Conservation (phyloP, 1,140 invertebrate genomes). For the Plectus sambesii region DNA sequence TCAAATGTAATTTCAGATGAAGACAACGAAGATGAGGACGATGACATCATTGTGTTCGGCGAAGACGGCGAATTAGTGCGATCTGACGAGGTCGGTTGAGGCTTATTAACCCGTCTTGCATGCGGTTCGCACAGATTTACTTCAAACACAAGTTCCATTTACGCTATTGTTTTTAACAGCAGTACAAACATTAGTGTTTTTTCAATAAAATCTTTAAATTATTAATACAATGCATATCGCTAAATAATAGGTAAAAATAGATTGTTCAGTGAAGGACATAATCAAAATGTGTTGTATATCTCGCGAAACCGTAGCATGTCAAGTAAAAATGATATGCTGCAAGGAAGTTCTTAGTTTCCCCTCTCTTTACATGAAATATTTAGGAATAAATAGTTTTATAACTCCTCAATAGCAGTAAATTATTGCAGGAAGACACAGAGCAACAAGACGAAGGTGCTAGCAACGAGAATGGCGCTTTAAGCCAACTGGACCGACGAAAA, state of each 20-base stretch:
- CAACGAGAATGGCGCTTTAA: slow-evolving; percentile 18
- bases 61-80: slow-evolving; percentile 23
- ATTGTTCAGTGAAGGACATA: too few relatives aligned
- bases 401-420: slow-evolving; percentile 11
- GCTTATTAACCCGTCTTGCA: too few relatives aligned
- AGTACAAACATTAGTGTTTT: slow-evolving; percentile 13
- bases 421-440: slow-evolving; percentile 23
- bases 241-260: too few relatives aligned
- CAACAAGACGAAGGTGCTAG: background rate
- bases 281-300: too few relatives aligned
- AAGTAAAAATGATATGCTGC: too few relatives aligned
- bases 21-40: slow-evolving; percentile 29
- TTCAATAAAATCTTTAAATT: slow-evolving; percentile 4
- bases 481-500: background rate
- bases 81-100: slow-evolving; percentile 1
- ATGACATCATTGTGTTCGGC: slow-evolving; percentile 19
- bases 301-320: too few relatives aligned
- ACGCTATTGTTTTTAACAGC: slow-evolving; percentile 19
- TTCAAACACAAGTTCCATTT: too few relatives aligned
- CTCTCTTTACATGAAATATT: slow-evolving; percentile 9
- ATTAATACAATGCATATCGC: too few relatives aligned
- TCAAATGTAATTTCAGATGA: too few relatives aligned
- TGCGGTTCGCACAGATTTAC: too few relatives aligned
- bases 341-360: too few relatives aligned
- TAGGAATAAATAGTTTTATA: too few relatives aligned